These are phyloP conservation scores for Arrhopalites spinosus DNA, from an alignment of 2,888 invertebrate species.

Conservation along the genomic window DNA sequence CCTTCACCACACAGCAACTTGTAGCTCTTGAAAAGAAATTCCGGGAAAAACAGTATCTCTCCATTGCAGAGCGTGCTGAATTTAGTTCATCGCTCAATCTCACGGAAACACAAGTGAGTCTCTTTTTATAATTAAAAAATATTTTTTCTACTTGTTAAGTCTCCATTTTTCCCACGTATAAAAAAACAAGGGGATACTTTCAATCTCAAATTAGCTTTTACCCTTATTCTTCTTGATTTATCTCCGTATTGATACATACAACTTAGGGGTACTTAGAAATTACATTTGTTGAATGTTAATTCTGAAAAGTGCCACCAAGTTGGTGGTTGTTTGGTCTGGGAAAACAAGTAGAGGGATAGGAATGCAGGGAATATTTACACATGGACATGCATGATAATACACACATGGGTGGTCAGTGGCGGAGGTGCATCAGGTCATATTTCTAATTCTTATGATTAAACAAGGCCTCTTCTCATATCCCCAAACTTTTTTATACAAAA, in stretches of 20 bases:
- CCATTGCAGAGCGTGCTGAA: slow-evolving; percentile 69
- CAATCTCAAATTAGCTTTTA: too few relatives aligned
- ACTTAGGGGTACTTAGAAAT: too few relatives aligned
- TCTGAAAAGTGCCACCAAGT: not conserved
- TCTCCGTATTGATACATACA: too few relatives aligned
- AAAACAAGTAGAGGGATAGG: not conserved
- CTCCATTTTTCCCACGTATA: too few relatives aligned
- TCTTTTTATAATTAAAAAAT: not conserved
- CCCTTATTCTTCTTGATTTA: too few relatives aligned
- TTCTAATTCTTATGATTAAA: slow-evolving; percentile 22
- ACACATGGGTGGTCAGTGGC: slow-evolving; percentile 18
- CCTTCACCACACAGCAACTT: slow-evolving; percentile 68
- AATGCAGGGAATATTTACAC: not conserved
- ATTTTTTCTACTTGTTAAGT: too few relatives aligned
- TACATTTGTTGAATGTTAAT: too few relatives aligned
- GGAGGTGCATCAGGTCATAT: slow-evolving; percentile 3
- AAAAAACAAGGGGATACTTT: too few relatives aligned
- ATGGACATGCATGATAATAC: not conserved
- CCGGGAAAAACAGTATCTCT: slow-evolving; percentile 67
- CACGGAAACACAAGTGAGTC: slow-evolving; percentile 66
- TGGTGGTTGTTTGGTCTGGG: not conserved
- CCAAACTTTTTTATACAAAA: not conserved
- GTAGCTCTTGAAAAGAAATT: slow-evolving; percentile 67
- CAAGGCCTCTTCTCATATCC: not conserved
- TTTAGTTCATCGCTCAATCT: slow-evolving; percentile 65